Conservation (phyloP, 2,888 invertebrate genomes). For the Meiosimyza platycephala region DNA sequence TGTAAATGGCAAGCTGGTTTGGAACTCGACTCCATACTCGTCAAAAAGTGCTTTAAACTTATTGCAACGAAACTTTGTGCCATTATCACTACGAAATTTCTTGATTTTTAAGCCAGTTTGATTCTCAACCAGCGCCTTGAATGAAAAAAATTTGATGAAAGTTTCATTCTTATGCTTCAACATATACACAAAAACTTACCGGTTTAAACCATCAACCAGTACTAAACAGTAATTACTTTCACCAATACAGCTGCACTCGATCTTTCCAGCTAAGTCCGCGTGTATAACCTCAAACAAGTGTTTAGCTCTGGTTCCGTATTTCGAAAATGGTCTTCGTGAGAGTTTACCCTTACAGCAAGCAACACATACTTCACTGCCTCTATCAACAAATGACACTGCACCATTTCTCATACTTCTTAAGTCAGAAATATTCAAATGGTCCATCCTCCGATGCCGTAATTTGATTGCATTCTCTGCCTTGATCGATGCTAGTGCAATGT, state of each 20-base stretch:
- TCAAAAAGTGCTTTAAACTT: background rate
- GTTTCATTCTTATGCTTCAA: slow-evolving; percentile 17
- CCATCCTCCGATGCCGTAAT: slow-evolving; percentile 33
- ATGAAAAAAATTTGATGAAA: background rate
- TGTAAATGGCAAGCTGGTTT: background rate
- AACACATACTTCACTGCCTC: background rate
- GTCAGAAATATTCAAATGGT: background rate
- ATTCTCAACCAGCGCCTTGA: background rate
- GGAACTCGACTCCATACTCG: background rate
- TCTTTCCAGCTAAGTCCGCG: slow-evolving; percentile 7
- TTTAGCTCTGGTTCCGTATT: background rate
- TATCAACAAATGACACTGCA: background rate
- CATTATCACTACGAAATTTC: slow-evolving; percentile 1
- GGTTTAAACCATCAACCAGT: slow-evolving; percentile 12
- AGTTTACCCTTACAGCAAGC: slow-evolving; percentile 1
- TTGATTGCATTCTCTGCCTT: background rate
- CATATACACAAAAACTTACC: background rate
- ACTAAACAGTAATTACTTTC: slow-evolving; percentile 4
- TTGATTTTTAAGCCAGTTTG: background rate
- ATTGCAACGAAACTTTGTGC: background rate
- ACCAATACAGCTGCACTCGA: background rate
- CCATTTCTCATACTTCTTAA: background rate
- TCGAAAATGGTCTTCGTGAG: background rate
- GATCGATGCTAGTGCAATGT: background rate
- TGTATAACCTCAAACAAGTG: background rate